A percentile compares a stretch with the other conserved stretches of the same genome.
phyloP scores from a whole-genome alignment of 2,888 invertebrate species.

The Gymnosoma rotundatum region DNA sequence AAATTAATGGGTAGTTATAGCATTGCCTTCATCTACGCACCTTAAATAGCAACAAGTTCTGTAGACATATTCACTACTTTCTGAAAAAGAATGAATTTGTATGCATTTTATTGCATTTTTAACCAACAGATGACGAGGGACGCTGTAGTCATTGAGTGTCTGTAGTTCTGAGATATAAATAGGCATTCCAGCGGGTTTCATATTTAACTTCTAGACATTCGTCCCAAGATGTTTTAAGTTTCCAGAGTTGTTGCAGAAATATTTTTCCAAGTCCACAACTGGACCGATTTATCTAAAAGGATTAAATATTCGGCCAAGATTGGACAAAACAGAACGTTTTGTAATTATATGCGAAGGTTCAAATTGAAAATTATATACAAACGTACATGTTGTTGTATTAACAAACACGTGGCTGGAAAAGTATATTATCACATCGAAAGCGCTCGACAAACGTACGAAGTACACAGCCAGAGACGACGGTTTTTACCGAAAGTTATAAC shows the following conservation, averaged over 20 bases:
- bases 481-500: too few species aligned
- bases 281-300: constrained; percentile 44
- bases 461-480: too few species aligned
- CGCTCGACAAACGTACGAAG: too few species aligned
- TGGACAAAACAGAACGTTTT: constrained; percentile 38
- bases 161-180: background rate
- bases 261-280: constrained; percentile 27
- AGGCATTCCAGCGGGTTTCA: background rate
- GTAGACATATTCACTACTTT: constrained; percentile 12
- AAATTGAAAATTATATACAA: background rate
- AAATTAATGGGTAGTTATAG: background rate
- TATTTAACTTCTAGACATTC: background rate
- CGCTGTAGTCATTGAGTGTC: background rate
- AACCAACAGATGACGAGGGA: background rate
- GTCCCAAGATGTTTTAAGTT: too few species aligned
- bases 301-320: constrained; percentile 49
- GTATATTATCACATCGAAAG: too few species aligned
- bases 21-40: background rate
- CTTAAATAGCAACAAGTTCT: constrained; percentile 5
- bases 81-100: constrained; percentile 6
- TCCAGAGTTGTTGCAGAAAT: too few species aligned
- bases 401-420: too few species aligned
- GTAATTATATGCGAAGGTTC: constrained; percentile 16
- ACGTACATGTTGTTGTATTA: too few species aligned
- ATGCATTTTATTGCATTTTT: background rate